Percentiles rank a stretch among this genome's conserved stretches.
phyloP scores from a whole-genome alignment of 2,888 invertebrate genomes.

The Idaea aversata region DNA sequence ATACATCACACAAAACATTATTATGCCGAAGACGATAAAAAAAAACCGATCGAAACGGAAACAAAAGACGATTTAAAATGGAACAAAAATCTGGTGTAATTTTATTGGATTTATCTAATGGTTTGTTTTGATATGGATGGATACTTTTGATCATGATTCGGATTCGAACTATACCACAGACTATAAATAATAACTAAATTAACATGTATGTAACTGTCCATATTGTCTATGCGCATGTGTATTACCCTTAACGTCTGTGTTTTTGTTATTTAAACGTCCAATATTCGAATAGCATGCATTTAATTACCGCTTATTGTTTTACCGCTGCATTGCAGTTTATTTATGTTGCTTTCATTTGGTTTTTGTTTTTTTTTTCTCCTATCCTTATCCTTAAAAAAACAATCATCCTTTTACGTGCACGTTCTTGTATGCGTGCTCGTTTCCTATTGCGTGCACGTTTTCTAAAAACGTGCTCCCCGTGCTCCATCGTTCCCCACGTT shows the following conservation, averaged over 20 bases:
- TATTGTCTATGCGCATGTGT: slow-evolving; percentile 25
- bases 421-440: slow-evolving; percentile 14
- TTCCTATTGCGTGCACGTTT: neutral
- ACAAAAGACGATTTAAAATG: too few relatives aligned
- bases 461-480: neutral
- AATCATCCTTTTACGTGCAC: slow-evolving; percentile 7
- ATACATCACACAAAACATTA: too few relatives aligned
- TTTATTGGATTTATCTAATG: too few relatives aligned
- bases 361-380: slow-evolving; percentile 55
- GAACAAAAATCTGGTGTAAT: too few relatives aligned
- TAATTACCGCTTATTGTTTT: slow-evolving; percentile 55
- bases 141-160: neutral
- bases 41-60: too few relatives aligned
- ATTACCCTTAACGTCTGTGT: slow-evolving; percentile 53
- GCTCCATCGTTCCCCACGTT: slow-evolving; percentile 24
- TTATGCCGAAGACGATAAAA: too few relatives aligned
- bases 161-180: neutral
- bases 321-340: slow-evolving; percentile 68
- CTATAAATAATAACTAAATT: slow-evolving; percentile 2
- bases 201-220: slow-evolving; percentile 2
- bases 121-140: too few relatives aligned
- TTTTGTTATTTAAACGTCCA: slow-evolving; percentile 43
- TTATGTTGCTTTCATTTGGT: slow-evolving; percentile 75
- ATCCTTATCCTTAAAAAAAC: slow-evolving; percentile 25
- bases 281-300: slow-evolving; percentile 41